These are phyloP conservation scores for Pitta sordida DNA, from an alignment of 2,113 vertebrate species.

Conservation along the genomic window DNA sequence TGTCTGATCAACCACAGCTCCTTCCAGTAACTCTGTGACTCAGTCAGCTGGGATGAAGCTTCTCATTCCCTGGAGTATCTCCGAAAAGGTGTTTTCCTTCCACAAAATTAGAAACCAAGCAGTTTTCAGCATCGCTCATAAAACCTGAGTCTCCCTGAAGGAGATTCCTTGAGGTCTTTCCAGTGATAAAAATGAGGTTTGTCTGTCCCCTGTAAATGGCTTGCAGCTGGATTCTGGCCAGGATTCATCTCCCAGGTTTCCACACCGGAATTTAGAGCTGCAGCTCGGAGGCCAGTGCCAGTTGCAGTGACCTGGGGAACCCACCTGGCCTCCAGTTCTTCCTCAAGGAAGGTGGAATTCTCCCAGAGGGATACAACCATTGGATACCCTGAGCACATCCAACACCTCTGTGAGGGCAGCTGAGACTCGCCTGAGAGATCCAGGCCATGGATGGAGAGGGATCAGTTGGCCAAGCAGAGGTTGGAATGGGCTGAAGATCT, in stretches of 20 bases:
- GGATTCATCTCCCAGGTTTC: neutral
- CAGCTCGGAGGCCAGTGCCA: fast-evolving
- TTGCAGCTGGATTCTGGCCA: neutral
- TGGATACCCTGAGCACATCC: neutral
- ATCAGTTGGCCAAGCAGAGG: neutral
- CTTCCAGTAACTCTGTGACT: neutral
- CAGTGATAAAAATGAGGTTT: neutral
- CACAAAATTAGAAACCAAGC: neutral
- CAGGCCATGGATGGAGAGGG: neutral
- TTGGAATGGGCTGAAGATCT: neutral
- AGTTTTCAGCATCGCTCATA: fast-evolving
- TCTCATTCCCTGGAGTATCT: neutral
- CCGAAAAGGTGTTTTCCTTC: neutral
- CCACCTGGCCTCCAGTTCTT: neutral
- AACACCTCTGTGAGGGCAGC: neutral
- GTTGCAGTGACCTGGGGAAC: neutral
- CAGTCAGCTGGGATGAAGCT: neutral
- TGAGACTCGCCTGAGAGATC: neutral
- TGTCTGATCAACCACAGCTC: neutral
- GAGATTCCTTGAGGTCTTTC: neutral
- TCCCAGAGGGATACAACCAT: too few species aligned
- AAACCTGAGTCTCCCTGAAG: too few species aligned
- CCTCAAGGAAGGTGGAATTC: neutral
- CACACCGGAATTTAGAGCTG: fast-evolving
- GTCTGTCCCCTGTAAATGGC: fast-evolving